Evolutionary conservation across 2,113 vertebrate species (phyloP).

Genomic region (Notechis scutatus): DNA sequence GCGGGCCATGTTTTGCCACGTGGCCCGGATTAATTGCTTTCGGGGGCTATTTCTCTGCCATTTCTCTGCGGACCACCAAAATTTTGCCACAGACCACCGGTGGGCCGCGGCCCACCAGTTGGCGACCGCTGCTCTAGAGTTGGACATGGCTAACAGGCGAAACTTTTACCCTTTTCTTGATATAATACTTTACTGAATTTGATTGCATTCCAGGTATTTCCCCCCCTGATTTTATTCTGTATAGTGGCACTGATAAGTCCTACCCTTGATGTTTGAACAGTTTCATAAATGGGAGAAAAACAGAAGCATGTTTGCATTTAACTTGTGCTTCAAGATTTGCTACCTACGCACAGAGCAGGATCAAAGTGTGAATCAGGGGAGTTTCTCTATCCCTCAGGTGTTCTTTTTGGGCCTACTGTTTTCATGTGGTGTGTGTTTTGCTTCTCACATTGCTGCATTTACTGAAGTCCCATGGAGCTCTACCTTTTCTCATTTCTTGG

Average conservation of each 20-base stretch:
- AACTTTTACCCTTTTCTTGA: background rate
- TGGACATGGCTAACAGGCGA: background rate
- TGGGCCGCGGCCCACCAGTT: no score
- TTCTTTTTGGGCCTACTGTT: background rate
- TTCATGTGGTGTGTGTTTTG: background rate
- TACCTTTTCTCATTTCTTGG: background rate
- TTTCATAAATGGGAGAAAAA: background rate
- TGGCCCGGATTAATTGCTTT: no score
- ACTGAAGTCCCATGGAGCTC: background rate
- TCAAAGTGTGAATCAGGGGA: background rate
- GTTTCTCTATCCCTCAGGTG: background rate
- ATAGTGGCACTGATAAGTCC: background rate
- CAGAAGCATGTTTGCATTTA: no score
- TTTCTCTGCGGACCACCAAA: no score
- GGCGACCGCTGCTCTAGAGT: background rate
- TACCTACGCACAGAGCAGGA: background rate
- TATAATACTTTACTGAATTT: background rate
- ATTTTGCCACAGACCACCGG: no score
- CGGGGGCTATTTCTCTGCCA: no score
- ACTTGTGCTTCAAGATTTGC: background rate
- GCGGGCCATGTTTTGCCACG: no score
- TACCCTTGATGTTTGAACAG: background rate
- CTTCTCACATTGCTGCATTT: background rate
- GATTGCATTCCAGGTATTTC: background rate
- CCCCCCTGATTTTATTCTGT: background rate